Conservation (phyloP, 2,888 invertebrate species). For the Tetheella fluctuosa region DNA sequence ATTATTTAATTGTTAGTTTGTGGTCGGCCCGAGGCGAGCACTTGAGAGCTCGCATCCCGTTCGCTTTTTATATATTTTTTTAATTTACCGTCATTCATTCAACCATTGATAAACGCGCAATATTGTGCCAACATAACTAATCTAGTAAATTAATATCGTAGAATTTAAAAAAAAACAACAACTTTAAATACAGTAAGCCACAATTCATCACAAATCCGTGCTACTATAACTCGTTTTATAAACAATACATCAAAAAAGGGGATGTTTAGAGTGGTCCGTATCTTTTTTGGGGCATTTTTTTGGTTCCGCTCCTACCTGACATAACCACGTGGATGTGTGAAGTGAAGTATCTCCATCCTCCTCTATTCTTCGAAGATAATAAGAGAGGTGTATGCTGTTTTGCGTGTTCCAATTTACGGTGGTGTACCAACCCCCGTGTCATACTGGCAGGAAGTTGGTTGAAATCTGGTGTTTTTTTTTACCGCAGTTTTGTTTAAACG, state of each 20-base stretch:
- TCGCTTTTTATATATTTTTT: conserved; percentile 39
- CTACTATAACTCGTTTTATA: conserved; percentile 73
- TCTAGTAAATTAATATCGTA: neutral
- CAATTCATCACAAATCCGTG: conserved; percentile 60
- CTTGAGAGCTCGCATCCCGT: conserved; percentile 50
- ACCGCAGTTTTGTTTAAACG: conserved; percentile 70
- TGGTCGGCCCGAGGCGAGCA: conserved; percentile 62
- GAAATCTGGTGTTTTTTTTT: conserved; percentile 81
- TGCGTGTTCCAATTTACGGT: conserved; percentile 52
- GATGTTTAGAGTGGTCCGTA: conserved; percentile 78
- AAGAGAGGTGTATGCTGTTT: conserved; percentile 56
- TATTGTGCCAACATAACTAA: conserved; percentile 1
- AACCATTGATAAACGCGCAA: conserved; percentile 40
- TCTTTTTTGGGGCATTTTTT: conserved; percentile 73
- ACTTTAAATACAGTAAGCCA: conserved; percentile 56
- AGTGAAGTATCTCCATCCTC: conserved; percentile 52
- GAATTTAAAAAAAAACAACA: conserved; percentile 9
- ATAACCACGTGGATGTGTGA: conserved; percentile 73
- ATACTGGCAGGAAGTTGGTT: conserved; percentile 75
- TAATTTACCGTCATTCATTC: conserved; percentile 49
- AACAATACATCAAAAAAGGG: conserved; percentile 76
- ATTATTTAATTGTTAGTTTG: conserved; percentile 81
- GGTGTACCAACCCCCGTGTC: conserved; percentile 58
- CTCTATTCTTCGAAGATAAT: conserved; percentile 42
- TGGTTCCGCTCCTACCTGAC: conserved; percentile 78